Percentiles rank a stretch among this genome's conserved stretches.
phyloP scores from a whole-genome alignment of 2,113 vertebrate species.

The Potamarius usumacintae region DNA sequence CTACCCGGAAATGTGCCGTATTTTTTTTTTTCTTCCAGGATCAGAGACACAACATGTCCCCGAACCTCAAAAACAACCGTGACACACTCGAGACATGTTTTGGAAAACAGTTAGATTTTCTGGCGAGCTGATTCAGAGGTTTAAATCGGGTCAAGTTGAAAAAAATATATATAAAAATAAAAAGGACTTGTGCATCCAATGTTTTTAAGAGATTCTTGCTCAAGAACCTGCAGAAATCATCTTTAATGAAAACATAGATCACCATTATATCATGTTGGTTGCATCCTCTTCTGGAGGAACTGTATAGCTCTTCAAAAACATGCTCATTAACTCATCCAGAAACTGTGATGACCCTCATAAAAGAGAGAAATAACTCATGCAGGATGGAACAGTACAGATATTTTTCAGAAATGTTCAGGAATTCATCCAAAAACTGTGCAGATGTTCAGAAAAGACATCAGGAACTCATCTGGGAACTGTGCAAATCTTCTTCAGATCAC shows the following conservation, averaged over 20 bases:
- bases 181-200: not conserved
- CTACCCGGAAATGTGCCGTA: slow-evolving; percentile 32
- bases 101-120: slow-evolving; percentile 34
- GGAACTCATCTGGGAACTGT: not conserved
- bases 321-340: not conserved
- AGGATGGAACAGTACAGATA: not conserved
- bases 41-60: slow-evolving; percentile 40
- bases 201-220: not conserved
- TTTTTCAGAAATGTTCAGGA: no score
- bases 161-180: not conserved
- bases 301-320: not conserved
- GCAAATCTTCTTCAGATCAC: not conserved
- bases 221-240: not conserved
- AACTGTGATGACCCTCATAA: not conserved
- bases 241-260: not conserved
- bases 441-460: not conserved
- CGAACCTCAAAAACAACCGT: slow-evolving; percentile 30
- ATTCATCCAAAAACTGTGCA: not conserved
- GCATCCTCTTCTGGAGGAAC: not conserved
- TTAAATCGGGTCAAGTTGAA: not conserved
- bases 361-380: not conserved
- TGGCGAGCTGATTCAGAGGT: slow-evolving; percentile 13
- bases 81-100: slow-evolving; percentile 32
- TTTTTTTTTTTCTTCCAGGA: slow-evolving; percentile 11
- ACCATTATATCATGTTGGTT: not conserved